phyloP scores from a whole-genome alignment of 2,888 invertebrate species.

The Ectemnius cavifrons region DNA sequence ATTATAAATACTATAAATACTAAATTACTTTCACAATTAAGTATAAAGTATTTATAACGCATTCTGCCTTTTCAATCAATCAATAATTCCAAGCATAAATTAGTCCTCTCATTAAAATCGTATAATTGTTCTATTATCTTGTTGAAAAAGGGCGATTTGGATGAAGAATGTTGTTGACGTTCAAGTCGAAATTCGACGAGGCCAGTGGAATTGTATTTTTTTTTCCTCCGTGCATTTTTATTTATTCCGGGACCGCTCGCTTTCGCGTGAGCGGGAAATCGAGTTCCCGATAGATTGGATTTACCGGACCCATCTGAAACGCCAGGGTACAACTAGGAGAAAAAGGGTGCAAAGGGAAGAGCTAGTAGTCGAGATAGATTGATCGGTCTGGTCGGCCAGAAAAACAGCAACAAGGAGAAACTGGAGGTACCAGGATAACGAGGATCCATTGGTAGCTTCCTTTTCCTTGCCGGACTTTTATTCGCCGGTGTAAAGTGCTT shows the following conservation, averaged over 20 bases:
- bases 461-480: slow-evolving; percentile 15
- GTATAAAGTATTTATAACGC: no score
- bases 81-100: no score
- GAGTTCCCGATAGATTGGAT: slow-evolving; percentile 33
- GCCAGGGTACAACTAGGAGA: slow-evolving; percentile 11
- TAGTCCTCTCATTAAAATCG: no score
- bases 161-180: no score
- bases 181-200: no score
- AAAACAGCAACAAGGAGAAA: neutral
- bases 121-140: no score
- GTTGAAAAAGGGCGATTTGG: no score
- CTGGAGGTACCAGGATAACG: slow-evolving; percentile 6
- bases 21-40: no score
- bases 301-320: slow-evolving; percentile 20
- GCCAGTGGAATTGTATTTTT: neutral
- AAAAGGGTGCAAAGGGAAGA: neutral
- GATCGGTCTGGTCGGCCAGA: slow-evolving; percentile 9
- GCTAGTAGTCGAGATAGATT: slow-evolving; percentile 1
- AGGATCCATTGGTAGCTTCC: slow-evolving; percentile 13
- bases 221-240: slow-evolving; percentile 26
- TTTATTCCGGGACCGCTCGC: neutral
- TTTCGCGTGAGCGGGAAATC: slow-evolving; percentile 23
- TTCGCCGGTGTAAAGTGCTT: slow-evolving; percentile 22
- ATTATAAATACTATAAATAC: no score
- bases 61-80: no score